Conservation (phyloP, 2,797 vertebrate species). For the Tangara arthus region DNA sequence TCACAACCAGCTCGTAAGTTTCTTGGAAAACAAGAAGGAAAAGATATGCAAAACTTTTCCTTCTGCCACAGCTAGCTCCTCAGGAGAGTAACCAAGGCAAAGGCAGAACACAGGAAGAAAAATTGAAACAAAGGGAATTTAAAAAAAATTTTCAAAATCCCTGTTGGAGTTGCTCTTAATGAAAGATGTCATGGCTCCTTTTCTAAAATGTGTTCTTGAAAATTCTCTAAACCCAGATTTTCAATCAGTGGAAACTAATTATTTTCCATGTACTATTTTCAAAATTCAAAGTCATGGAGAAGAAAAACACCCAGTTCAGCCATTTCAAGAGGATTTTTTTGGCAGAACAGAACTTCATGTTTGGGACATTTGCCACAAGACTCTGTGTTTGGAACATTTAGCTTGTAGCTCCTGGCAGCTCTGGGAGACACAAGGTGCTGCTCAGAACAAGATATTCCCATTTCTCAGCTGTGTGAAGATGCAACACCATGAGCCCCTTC, state of each 20-base stretch:
- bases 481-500: neutral
- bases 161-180: neutral
- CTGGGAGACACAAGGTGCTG: neutral
- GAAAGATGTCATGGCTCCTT: neutral
- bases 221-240: neutral
- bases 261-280: neutral
- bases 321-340: neutral
- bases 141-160: neutral
- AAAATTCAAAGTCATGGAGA: neutral
- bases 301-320: neutral
- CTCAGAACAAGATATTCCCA: neutral
- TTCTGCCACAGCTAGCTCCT: neutral
- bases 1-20: neutral
- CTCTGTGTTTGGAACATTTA: neutral
- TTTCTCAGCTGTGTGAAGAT: neutral
- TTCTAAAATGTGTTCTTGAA: neutral
- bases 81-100: neutral
- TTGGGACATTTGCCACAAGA: neutral
- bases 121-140: neutral
- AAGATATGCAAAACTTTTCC: neutral
- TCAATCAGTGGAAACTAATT: neutral
- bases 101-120: neutral
- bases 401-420: neutral
- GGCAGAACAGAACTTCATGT: neutral
- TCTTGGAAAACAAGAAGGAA: slow-evolving; percentile 4